A percentile compares a stretch with the other conserved stretches of the same genome.
Conservation (phyloP, 2,797 vertebrate species). For the Mus spretus region DNA sequence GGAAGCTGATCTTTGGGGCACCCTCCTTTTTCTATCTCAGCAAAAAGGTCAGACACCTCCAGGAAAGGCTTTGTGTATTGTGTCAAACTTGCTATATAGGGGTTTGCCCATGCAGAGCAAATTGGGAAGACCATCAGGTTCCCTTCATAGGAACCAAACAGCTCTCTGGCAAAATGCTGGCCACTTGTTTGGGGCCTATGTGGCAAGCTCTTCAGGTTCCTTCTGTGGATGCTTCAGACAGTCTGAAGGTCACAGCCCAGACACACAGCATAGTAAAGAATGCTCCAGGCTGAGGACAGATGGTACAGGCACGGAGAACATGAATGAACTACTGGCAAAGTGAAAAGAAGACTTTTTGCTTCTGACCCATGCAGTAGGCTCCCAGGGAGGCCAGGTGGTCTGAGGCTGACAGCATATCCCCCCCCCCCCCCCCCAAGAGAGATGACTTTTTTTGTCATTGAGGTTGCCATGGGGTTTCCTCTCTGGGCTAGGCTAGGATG, state of each 20-base stretch:
- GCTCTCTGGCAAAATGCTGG: not conserved
- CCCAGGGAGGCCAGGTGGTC: not conserved
- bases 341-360: not conserved
- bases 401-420: accelerated
- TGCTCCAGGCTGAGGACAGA: not conserved
- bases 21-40: not conserved
- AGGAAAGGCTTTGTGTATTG: not conserved
- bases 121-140: not conserved
- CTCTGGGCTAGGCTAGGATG: not conserved
- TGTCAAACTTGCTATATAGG: not conserved
- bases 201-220: not conserved
- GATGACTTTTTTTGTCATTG: not conserved
- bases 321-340: not conserved
- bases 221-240: not conserved
- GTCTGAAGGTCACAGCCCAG: not conserved
- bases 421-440: no score
- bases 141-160: not conserved
- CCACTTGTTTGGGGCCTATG: not conserved
- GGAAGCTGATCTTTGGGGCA: not conserved
- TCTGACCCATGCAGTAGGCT: not conserved
- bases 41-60: not conserved
- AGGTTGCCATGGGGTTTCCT: not conserved
- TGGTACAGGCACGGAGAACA: not conserved
- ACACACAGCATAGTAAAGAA: not conserved
- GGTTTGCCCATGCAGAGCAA: not conserved